phyloP scores from a whole-genome alignment of 2,113 vertebrate species.

The Etheostoma spectabile region DNA sequence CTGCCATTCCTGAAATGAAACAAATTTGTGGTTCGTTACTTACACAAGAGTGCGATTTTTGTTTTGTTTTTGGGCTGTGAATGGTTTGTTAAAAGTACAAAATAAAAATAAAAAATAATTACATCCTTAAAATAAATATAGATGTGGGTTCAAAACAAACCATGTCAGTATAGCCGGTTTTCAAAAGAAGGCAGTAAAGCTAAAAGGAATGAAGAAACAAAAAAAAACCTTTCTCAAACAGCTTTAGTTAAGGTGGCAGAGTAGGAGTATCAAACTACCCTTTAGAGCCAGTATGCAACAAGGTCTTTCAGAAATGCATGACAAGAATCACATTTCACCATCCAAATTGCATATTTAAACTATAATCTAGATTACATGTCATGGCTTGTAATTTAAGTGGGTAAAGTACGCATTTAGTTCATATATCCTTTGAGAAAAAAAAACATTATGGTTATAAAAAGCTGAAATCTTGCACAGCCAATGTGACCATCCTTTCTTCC shows the following conservation, averaged over 20 bases:
- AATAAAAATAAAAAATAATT: slow-evolving; percentile 1
- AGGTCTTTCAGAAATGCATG: slow-evolving; percentile 31
- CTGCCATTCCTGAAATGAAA: slow-evolving; percentile 95
- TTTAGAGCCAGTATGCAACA: slow-evolving; percentile 25
- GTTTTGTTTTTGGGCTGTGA: neutral
- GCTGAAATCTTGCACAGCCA: slow-evolving; percentile 70
- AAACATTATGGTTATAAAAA: slow-evolving; percentile 63
- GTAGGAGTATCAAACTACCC: slow-evolving; percentile 7
- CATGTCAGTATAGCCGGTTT: neutral
- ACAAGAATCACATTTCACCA: slow-evolving; percentile 32
- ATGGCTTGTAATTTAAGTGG: slow-evolving; percentile 66
- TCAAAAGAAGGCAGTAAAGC: slow-evolving; percentile 29
- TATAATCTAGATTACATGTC: slow-evolving; percentile 57
- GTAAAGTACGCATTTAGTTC: slow-evolving; percentile 63
- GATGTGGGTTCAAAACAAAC: neutral
- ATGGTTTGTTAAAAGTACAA: slow-evolving; percentile 1
- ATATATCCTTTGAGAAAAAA: slow-evolving; percentile 37
- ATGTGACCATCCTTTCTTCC: slow-evolving; percentile 67
- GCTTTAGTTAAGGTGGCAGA: slow-evolving; percentile 18
- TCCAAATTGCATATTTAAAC: slow-evolving; percentile 48
- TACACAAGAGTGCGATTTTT: neutral
- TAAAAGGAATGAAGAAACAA: slow-evolving; percentile 24
- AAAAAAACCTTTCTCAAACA: slow-evolving; percentile 21
- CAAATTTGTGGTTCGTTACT: slow-evolving; percentile 38
- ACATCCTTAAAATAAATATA: slow-evolving; percentile 13